A percentile compares a stretch with the other conserved stretches of the same genome.
Evolutionary conservation across 2,888 invertebrate species (phyloP).

Genomic region (Hanleya hanleyi): DNA sequence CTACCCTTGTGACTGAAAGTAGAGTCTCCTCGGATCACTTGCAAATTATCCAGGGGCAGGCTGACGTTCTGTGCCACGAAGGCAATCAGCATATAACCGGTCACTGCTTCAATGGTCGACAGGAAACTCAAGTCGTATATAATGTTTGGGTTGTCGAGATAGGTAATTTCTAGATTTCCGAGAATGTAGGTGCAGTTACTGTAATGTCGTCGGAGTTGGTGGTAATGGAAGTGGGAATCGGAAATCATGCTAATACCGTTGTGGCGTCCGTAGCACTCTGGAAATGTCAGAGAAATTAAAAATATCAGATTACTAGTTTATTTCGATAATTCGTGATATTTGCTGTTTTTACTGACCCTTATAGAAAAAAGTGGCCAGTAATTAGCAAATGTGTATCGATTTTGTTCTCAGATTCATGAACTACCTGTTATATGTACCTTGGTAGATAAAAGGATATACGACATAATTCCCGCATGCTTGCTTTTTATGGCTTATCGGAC

Average conservation of each 20-base stretch:
- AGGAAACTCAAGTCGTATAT: slow-evolving; percentile 92
- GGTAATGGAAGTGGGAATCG: slow-evolving; percentile 55
- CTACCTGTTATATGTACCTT: no score
- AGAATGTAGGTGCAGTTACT: slow-evolving; percentile 98
- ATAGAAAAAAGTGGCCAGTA: no score
- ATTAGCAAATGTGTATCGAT: no score
- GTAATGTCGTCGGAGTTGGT: slow-evolving; percentile 78
- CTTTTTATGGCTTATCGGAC: no score
- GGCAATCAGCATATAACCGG: slow-evolving; percentile 96
- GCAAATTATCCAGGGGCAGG: slow-evolving; percentile 89
- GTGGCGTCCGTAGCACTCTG: slow-evolving; percentile 60
- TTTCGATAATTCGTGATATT: no score
- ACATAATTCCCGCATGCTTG: no score
- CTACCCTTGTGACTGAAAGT: slow-evolving; percentile 78
- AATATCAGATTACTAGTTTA: no score
- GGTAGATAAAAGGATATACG: no score
- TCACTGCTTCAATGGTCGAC: slow-evolving; percentile 92
- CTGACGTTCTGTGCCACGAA: slow-evolving; percentile 79
- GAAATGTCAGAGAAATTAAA: not conserved
- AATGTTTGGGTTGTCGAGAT: slow-evolving; percentile 79
- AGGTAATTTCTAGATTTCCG: slow-evolving; percentile 97
- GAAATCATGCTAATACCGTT: slow-evolving; percentile 58
- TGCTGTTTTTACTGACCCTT: no score
- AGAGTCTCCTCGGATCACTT: slow-evolving; percentile 94
- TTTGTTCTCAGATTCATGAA: no score